Conservation (phyloP, 1,140 invertebrate genomes). For the Zaprionus nigranus region DNA sequence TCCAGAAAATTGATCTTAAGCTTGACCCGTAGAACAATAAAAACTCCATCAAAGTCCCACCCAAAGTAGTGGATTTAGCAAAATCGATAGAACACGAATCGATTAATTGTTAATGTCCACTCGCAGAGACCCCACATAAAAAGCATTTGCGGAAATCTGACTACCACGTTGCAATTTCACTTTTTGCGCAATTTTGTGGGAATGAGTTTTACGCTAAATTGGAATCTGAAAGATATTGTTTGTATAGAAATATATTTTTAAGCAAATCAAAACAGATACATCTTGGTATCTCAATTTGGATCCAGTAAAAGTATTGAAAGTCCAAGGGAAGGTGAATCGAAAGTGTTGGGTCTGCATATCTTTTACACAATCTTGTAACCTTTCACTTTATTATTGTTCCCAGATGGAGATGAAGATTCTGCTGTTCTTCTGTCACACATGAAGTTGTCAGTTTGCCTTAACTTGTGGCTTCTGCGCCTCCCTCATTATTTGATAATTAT, state of each 20-base stretch:
- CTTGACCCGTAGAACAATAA: background rate
- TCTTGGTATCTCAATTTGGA: no score
- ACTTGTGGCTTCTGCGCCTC: conserved; percentile 23
- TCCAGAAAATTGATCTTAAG: background rate
- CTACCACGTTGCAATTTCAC: background rate
- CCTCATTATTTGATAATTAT: conserved; percentile 54
- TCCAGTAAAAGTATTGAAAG: background rate
- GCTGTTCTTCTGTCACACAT: conserved; percentile 25
- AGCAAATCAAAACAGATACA: background rate
- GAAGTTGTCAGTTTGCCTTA: conserved; percentile 54
- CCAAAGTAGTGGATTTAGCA: background rate
- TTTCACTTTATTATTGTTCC: conserved; percentile 61
- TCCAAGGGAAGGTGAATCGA: background rate
- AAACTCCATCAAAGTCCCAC: background rate
- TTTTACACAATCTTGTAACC: background rate
- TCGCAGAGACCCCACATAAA: background rate
- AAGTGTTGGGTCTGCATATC: background rate
- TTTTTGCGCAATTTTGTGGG: background rate
- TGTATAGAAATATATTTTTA: background rate
- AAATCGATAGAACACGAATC: conserved; percentile 9
- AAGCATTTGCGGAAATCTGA: background rate
- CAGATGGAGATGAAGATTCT: conserved; percentile 22
- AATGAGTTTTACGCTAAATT: background rate
- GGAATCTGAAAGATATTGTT: background rate
- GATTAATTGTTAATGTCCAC: conserved; percentile 3